These are phyloP conservation scores for Sarcophaga variegata DNA, from an alignment of 2,888 invertebrate genomes.

Conservation along the genomic window DNA sequence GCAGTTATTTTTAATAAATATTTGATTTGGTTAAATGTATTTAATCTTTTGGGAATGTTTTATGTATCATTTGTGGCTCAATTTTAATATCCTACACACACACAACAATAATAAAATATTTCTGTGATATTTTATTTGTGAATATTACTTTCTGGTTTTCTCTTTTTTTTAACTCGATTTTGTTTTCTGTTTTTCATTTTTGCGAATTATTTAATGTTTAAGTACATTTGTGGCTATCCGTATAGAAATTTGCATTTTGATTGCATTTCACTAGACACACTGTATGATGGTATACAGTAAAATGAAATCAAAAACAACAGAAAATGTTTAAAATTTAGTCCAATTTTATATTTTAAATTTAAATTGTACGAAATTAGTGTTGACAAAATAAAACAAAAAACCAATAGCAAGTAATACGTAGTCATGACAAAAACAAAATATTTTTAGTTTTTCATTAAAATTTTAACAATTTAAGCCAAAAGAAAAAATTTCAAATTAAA, in stretches of 20 bases:
- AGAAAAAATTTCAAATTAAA: too few relatives aligned
- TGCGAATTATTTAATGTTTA: background rate
- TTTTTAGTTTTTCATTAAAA: too few relatives aligned
- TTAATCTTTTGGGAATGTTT: slow-evolving; percentile 70
- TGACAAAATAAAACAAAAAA: too few relatives aligned
- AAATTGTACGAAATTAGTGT: background rate
- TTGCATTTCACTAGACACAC: background rate
- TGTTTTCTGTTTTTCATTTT: background rate
- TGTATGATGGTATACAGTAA: too few relatives aligned
- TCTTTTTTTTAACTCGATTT: background rate
- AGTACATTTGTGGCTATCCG: background rate
- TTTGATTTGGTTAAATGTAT: slow-evolving; percentile 71
- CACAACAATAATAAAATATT: slow-evolving; percentile 20
- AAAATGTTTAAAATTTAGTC: background rate
- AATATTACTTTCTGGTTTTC: background rate
- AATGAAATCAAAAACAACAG: background rate
- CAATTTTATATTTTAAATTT: slow-evolving; percentile 2
- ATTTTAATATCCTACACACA: slow-evolving; percentile 40
- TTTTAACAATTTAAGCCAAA: too few relatives aligned
- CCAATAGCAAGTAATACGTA: too few relatives aligned
- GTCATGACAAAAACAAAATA: too few relatives aligned
- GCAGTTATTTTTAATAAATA: slow-evolving; percentile 69
- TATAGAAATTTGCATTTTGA: slow-evolving; percentile 23
- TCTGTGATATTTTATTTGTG: background rate
- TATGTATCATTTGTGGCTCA: slow-evolving; percentile 65